Conservation (phyloP, 2,888 invertebrate species). For the Cyclophora albipunctata region DNA sequence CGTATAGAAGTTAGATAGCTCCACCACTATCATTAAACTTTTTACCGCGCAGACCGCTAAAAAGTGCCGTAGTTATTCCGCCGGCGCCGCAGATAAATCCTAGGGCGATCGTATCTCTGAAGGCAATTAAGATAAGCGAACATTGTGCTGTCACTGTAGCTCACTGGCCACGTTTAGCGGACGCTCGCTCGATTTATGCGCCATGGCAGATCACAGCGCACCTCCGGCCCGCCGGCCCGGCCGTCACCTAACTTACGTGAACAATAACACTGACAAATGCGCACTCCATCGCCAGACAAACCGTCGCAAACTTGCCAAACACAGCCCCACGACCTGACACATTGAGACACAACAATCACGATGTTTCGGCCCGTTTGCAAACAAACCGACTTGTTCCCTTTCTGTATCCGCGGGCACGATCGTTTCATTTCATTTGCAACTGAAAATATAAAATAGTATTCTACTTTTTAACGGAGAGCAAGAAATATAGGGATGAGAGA, state of each 20-base stretch:
- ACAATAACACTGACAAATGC: slow-evolving; percentile 25
- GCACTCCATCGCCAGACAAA: slow-evolving; percentile 18
- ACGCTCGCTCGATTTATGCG: slow-evolving; percentile 48
- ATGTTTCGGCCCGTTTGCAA: not conserved
- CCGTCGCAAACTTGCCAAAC: slow-evolving; percentile 10
- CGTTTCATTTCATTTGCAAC: not conserved
- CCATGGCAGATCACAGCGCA: slow-evolving; percentile 26
- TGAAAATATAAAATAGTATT: slow-evolving; percentile 14
- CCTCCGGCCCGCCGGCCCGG: not conserved
- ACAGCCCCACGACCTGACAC: not conserved
- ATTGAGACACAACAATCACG: not conserved
- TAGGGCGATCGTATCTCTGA: slow-evolving; percentile 54
- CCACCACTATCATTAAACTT: slow-evolving; percentile 48
- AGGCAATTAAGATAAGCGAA: slow-evolving; percentile 70
- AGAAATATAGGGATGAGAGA: slow-evolving; percentile 12
- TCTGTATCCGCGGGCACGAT: too few relatives aligned
- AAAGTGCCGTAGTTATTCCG: slow-evolving; percentile 43
- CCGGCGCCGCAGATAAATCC: slow-evolving; percentile 55
- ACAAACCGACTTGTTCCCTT: too few relatives aligned
- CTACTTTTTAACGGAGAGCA: slow-evolving; percentile 11
- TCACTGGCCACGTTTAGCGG: slow-evolving; percentile 49
- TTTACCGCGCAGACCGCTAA: slow-evolving; percentile 43
- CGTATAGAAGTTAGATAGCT: slow-evolving; percentile 21
- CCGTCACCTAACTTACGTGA: slow-evolving; percentile 14
- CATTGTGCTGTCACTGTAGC: slow-evolving; percentile 58